Base-by-base conservation (phyloP, 2,797 vertebrate genomes). In the Neosilurus hyrtlii region DNA sequence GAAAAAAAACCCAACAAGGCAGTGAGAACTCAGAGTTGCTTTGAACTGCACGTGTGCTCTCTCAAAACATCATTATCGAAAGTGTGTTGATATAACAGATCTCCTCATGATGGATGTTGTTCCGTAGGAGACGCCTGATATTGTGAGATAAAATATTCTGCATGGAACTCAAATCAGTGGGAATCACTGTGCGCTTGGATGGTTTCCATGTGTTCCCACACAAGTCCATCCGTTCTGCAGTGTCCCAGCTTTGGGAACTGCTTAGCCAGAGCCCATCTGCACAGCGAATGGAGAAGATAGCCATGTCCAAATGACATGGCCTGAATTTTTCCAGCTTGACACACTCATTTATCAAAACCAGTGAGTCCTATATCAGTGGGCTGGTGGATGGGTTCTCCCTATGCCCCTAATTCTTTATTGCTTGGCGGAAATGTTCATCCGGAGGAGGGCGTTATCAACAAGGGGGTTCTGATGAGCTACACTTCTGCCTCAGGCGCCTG, bases 241-340 rank as follows among this genome's bases (percentile, higher is more conserved):
- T n/a, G n/a, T 67, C 18, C 52, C 52, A 62, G 73, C 76, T 82
- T 83, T 83, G 70, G 70, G 79, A 81, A 81, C 76, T 73, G 74
- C 78, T 74, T 81, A 78, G 57, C 24, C 52, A 43, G 43, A 79
- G 35, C 54, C 83, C 87, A 87, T 86, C 82, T 81, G 86, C 81
- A 78, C 66, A 73, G 66, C 74, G 62, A 85, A 83, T 78, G 71
- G 70, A 80, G 71, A 74, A 82, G 78, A 87, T 87, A 83, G 77
- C 72, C 68, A 43, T 83, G 72, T 87, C 84, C 59, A 57, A 66
- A 63, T 57, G 78, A 83, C 80, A 83, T 78, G 70, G 59, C 56
- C 35, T 74, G 57, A 83, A 72, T 83, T 74, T 66, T 57, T 70
- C 54, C 78, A 57, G 63, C 67, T 66, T 83, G 78, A 84, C 87